Evolutionary conservation across 2,113 vertebrate genomes (phyloP).

Genomic region (Prinia subflava): DNA sequence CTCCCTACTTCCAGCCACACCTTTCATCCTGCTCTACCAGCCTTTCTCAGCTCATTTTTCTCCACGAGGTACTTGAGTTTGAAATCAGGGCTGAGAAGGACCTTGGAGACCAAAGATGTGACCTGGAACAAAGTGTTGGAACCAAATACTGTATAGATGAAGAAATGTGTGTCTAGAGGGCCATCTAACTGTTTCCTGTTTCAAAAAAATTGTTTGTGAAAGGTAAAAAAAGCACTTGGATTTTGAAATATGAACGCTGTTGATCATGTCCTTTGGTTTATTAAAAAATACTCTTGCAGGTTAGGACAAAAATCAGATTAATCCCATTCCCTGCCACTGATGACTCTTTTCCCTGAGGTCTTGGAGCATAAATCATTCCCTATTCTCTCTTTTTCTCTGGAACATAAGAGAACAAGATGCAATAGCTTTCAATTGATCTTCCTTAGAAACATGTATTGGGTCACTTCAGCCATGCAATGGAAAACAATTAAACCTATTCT

Average conservation of each 20-base stretch:
- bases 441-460: not conserved
- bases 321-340: not conserved
- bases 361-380: not conserved
- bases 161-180: not conserved
- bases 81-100: not conserved
- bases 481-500: not conserved
- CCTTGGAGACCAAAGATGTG: not conserved
- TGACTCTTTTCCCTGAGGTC: not conserved
- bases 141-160: not conserved
- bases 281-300: not conserved
- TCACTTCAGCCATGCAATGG: not conserved
- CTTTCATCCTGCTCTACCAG: not conserved
- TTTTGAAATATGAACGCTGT: not conserved
- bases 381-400: not conserved
- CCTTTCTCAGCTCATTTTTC: not conserved
- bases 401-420: not conserved
- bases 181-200: not conserved
- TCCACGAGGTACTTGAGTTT: not conserved
- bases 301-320: not conserved
- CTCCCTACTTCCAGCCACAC: rapidly evolving
- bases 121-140: not conserved
- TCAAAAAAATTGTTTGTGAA: not conserved
- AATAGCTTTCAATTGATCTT: not conserved
- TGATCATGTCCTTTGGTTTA: slow-evolving; percentile 23
- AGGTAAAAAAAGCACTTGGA: not conserved